Base-by-base conservation (phyloP, 2,797 vertebrate species). In the Brotula barbata region DNA sequence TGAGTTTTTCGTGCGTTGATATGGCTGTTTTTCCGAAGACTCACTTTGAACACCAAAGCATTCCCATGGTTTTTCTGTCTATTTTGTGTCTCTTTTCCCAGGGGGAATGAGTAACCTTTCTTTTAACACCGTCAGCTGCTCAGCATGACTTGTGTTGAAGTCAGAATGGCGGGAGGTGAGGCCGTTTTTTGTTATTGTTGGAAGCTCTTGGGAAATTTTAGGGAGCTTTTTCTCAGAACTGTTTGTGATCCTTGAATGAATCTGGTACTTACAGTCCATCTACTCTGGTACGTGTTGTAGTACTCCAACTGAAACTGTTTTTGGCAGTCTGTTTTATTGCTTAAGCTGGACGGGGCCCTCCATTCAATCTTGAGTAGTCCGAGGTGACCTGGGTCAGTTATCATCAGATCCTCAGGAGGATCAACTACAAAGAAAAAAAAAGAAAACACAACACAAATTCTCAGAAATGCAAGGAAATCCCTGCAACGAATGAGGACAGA, bases 351-450 rank as follows among this genome's bases (percentile, higher is more conserved):
- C 0, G 89, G 87, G 5, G 28, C 69, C 15, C 42, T 86, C 92
- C 92, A 93, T 23, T 62, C 60, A 17, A 93, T 88, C 9, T 77
- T 52, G 9, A 93, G 65, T 16, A 48, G 44, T 63, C 92, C 92
- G 23, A 93, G 73, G 22, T 80, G 69, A 5, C 90, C 91, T 8
- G 47, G 78, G 62, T 92, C 91, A 7, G 21, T 19, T 28, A 92
- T 77, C 15, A n/a, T 19, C 8, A 92, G 41, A 54, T 88, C 41
- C 16, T 71, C 65, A 7, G 90, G 91, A 23, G 90, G 90, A 50
- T 83, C 81, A 53, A 85, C 90, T 91, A 76, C 2, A 73, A 54
- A 39, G 15, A 23, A 65, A 56, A 42, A 28, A 0, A 2, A 23
- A 4, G 25, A 28, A 28, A 28, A 28, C 25, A 28, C 25, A 28